These are phyloP conservation scores for Laupala kohalensis DNA, from an alignment of 1,140 invertebrate species.

Conservation along the genomic window DNA sequence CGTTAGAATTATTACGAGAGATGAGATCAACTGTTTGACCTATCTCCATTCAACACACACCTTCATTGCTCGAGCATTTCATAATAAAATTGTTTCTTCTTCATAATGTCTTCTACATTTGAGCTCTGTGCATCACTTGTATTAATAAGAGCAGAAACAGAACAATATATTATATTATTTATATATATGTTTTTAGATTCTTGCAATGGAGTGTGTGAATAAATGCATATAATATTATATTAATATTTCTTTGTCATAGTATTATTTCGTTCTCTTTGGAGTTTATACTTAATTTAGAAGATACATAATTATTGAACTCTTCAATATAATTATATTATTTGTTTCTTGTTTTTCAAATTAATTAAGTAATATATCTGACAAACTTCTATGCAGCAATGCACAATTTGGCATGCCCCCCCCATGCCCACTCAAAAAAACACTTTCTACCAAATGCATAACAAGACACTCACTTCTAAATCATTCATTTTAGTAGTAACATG, in stretches of 20 bases:
- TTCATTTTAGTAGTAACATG: neutral
- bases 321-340: slow-evolving; percentile 1
- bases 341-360: neutral
- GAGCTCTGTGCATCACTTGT: neutral
- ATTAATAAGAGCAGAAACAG: slow-evolving; percentile 2
- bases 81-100: slow-evolving; percentile 7
- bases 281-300: slow-evolving; percentile 9
- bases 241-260: slow-evolving; percentile 3
- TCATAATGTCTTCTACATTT: slow-evolving; percentile 3
- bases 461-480: neutral
- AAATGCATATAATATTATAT: slow-evolving; percentile 8
- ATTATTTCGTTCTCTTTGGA: slow-evolving; percentile 5
- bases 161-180: slow-evolving; percentile 8
- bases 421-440: slow-evolving; percentile 1
- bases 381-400: neutral
- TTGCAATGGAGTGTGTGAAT: slow-evolving; percentile 8
- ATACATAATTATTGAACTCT: slow-evolving; percentile 4
- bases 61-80: neutral
- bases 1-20: slow-evolving; percentile 11
- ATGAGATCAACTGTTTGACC: slow-evolving; percentile 5
- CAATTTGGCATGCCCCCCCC: neutral
- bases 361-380: neutral
- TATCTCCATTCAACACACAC: slow-evolving; percentile 2
- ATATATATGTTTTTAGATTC: slow-evolving; percentile 7
- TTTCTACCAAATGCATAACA: neutral